Evolutionary conservation across 2,888 invertebrate genomes (phyloP).

Genomic region (Acronicta psi): DNA sequence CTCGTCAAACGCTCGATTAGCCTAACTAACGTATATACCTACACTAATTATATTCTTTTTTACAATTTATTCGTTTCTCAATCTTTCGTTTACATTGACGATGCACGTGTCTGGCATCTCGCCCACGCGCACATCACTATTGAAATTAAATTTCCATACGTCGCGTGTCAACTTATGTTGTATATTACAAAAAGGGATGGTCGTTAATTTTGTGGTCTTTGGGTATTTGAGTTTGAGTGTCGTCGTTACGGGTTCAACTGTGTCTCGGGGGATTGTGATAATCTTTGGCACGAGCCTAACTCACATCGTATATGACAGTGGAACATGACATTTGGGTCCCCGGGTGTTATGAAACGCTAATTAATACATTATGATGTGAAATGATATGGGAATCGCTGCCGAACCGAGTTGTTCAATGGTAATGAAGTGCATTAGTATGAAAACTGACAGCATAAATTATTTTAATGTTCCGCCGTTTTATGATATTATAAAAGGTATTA

Average conservation of each 20-base stretch:
- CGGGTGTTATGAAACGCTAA: constrained; percentile 66
- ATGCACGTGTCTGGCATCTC: constrained; percentile 71
- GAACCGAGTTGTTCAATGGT: constrained; percentile 55
- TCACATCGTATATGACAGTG: constrained; percentile 62
- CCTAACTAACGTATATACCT: constrained; percentile 73
- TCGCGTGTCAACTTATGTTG: constrained; percentile 69
- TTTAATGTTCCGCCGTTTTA: constrained; percentile 7
- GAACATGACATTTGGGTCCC: constrained; percentile 63
- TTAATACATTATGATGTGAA: constrained; percentile 66
- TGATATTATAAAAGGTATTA: constrained; percentile 5
- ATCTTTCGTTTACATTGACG: constrained; percentile 66
- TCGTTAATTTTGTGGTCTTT: constrained; percentile 66
- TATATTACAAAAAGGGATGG: constrained; percentile 62
- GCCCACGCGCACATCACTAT: constrained; percentile 70
- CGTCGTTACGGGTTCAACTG: constrained; percentile 53
- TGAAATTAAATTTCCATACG: constrained; percentile 75
- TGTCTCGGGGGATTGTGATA: constrained; percentile 36
- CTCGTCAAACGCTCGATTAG: constrained; percentile 88
- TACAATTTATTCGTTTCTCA: constrained; percentile 69
- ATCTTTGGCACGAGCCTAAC: constrained; percentile 61
- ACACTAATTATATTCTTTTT: constrained; percentile 81
- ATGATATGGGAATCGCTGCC: constrained; percentile 60
- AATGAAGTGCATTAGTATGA: constrained; percentile 67
- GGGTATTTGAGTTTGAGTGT: constrained; percentile 56
- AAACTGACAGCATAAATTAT: constrained; percentile 65